Evolutionary conservation across 2,113 vertebrate species (phyloP), one percentile per base, ranked within the genome.

Genomic region (Leptobrachium leishanense): DNA sequence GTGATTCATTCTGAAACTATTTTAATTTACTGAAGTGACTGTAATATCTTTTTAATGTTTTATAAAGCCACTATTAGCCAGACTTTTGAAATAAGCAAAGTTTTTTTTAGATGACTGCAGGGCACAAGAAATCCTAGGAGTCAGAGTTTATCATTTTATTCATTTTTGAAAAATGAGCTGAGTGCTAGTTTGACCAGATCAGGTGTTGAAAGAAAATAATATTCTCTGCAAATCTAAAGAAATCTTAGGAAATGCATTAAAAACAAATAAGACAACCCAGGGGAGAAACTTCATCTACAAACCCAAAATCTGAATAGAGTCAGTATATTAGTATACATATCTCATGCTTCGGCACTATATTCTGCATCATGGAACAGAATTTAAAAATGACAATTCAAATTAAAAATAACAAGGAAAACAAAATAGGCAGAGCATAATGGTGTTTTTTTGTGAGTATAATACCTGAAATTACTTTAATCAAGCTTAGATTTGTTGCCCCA

Each of bases 201-300:
- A 72, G 53, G 43, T 64, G 43, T 78, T 72, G 57, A n/a, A 78
- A 78, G 67, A 78, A 78, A 78, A 63, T 40, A 72, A 78, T 72
- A 63, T 78, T 78, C 20, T 78, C 46, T 71, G 13, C 42, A 65
- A 78, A 54, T 67, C 69, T 43, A 71, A 12, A 71, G 68, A 63
- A 78, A 78, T 71, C 39, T 76, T 67, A 68, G 64, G 55, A 70
- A 39, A 62, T 63, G 46, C 76, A 76, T 76, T 76, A 76, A 76
- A 76, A 76, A 68, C 74, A 78, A 63, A 78, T 70, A 63, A 78
- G 31, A 78, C 4, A 43, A 62, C 54, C 55, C 68, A 13, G 31
- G 64, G 76, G 68, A 43, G 63, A 78, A 78, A 78, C 65, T 53
- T 31, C 50, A 68, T 65, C 31, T 78, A 57, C 59, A 46, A 70